These are phyloP conservation scores for Sitophilus oryzae DNA, from an alignment of 1,140 invertebrate species.

Conservation along the genomic window DNA sequence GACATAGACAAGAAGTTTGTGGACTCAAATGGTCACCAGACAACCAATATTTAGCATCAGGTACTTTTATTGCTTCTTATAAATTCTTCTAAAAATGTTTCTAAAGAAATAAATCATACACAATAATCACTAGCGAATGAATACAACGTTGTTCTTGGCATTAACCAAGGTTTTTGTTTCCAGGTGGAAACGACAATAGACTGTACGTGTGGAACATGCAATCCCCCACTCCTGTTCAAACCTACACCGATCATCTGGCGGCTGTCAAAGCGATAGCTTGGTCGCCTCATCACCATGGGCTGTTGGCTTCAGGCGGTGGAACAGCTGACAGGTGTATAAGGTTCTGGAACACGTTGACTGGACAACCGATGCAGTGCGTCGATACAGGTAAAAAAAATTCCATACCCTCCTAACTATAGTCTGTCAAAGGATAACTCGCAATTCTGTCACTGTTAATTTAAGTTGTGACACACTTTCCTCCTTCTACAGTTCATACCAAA, in stretches of 20 bases:
- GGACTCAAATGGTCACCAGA: conserved; percentile 99
- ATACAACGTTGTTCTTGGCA: not conserved
- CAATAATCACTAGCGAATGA: no score
- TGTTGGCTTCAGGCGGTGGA: conserved; percentile 95
- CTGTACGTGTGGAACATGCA: conserved; percentile 97
- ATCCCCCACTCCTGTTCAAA: conserved; percentile 83
- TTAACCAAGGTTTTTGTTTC: not conserved
- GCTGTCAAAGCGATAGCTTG: conserved; percentile 99
- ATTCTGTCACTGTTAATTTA: no score
- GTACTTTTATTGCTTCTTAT: not conserved
- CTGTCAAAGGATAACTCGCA: no score
- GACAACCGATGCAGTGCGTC: conserved; percentile 96
- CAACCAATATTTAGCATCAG: conserved; percentile 92
- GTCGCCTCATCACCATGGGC: conserved; percentile 98
- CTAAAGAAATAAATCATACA: not conserved
- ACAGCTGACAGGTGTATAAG: conserved; percentile 97
- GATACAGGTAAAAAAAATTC: conserved; percentile 94
- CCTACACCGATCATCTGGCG: conserved; percentile 95
- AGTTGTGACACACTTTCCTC: no score
- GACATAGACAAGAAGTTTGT: conserved; percentile 97
- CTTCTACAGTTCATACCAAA: no score
- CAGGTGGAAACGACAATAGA: conserved; percentile 97
- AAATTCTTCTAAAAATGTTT: not conserved
- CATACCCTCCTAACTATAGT: no score
- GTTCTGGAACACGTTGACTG: conserved; percentile 99